Evolutionary conservation across 2,888 invertebrate genomes (phyloP).

Genomic region (Scaptomyza polygonia): DNA sequence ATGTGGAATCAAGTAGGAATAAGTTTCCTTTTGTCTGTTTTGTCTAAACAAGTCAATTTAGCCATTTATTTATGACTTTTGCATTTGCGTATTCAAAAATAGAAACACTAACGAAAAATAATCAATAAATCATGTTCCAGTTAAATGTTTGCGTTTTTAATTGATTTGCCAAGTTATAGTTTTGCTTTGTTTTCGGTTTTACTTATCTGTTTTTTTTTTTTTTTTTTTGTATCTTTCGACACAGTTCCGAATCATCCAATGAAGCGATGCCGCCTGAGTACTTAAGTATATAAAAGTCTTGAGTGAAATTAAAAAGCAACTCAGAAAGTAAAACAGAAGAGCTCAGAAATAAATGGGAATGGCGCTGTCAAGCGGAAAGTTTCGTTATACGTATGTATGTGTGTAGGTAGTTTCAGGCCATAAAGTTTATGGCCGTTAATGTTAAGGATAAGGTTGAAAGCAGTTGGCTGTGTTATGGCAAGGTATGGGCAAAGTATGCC

Average conservation of each 20-base stretch:
- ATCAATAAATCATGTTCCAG: conserved; percentile 14
- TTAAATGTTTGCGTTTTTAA: conserved; percentile 25
- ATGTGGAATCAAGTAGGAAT: not conserved
- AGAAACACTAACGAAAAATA: conserved; percentile 2
- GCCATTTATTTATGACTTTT: conserved; percentile 61
- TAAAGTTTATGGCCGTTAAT: conserved; percentile 51
- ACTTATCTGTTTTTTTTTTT: too few species aligned
- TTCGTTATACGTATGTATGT: conserved; percentile 30
- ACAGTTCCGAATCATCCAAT: conserved; percentile 4
- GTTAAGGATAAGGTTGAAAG: conserved; percentile 22
- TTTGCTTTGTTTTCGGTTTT: conserved; percentile 9
- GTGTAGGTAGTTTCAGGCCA: conserved; percentile 47
- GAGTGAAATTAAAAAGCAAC: conserved; percentile 40
- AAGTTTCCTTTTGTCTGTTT: not conserved
- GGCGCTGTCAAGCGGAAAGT: not conserved
- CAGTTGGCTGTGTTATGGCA: not conserved
- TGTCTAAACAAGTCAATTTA: conserved; percentile 63
- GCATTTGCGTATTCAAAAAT: conserved; percentile 47
- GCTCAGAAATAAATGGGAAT: not conserved
- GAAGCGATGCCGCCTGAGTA: not conserved
- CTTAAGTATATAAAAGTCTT: conserved; percentile 27
- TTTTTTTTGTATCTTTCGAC: not conserved
- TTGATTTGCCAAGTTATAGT: conserved; percentile 21
- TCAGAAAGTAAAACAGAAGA: not conserved
- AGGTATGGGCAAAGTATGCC: conserved; percentile 10